These are phyloP conservation scores for Meda fulgida DNA, from an alignment of 2,797 vertebrate species.

Conservation along the genomic window DNA sequence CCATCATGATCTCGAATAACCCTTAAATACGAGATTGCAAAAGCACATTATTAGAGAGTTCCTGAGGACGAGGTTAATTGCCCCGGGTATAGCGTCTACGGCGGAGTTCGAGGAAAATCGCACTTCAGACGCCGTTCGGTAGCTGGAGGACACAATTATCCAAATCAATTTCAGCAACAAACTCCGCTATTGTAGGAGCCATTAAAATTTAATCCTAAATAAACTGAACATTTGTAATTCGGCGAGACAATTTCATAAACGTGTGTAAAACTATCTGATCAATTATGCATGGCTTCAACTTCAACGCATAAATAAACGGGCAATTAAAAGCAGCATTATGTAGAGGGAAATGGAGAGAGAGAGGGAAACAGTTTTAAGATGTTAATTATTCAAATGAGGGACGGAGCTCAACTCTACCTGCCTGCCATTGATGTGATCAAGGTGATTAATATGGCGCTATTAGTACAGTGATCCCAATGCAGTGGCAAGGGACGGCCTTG, in stretches of 20 bases:
- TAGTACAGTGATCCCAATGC: constrained; percentile 83
- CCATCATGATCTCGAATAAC: not conserved
- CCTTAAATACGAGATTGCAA: constrained; percentile 20
- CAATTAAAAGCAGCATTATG: constrained; percentile 73
- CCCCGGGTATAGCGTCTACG: constrained; percentile 9
- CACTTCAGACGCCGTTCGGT: constrained; percentile 53
- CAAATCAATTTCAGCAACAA: constrained; percentile 71
- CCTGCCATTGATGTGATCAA: constrained; percentile 77
- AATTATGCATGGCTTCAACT: constrained; percentile 80
- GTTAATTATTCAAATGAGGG: constrained; percentile 84
- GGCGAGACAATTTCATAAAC: constrained; percentile 75
- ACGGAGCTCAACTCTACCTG: constrained; percentile 76
- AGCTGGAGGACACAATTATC: constrained; percentile 67
- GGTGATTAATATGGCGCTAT: constrained; percentile 76
- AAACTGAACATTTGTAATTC: constrained; percentile 75
- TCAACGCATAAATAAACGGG: constrained; percentile 77
- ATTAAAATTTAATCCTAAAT: constrained; percentile 81
- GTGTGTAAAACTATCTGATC: constrained; percentile 73
- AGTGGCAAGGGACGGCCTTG: constrained; percentile 84
- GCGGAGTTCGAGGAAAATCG: constrained; percentile 49
- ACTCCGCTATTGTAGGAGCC: constrained; percentile 65
- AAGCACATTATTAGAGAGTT: constrained; percentile 42
- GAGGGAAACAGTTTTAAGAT: constrained; percentile 69
- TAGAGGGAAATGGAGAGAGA: constrained; percentile 47
- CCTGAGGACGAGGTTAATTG: constrained; percentile 40